Evolutionary conservation across 2,888 invertebrate genomes (phyloP).

Genomic region (Ceriagrion tenellum): DNA sequence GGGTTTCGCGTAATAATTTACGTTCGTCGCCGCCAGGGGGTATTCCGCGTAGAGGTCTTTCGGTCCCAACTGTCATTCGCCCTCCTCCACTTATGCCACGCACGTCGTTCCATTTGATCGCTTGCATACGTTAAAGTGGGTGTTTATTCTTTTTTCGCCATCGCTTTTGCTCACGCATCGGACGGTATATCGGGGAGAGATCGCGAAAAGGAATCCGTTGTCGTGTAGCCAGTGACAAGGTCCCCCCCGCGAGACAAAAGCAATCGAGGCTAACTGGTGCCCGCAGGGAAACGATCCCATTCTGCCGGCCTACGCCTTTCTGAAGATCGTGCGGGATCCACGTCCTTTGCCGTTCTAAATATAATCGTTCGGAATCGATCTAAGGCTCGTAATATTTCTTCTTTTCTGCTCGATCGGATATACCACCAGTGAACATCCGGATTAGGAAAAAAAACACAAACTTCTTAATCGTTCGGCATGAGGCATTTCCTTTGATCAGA

Average conservation of each 20-base stretch:
- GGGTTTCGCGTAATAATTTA: neutral
- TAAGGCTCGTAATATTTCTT: too few species aligned
- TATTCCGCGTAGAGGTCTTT: neutral
- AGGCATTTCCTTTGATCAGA: neutral
- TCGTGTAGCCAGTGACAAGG: constrained; percentile 13
- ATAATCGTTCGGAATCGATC: neutral
- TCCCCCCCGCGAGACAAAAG: neutral
- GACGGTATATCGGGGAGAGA: neutral
- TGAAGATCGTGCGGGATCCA: neutral
- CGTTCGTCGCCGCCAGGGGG: neutral
- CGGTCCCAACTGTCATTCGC: neutral
- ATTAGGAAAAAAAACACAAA: neutral
- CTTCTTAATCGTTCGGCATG: neutral
- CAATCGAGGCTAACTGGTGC: constrained; percentile 23
- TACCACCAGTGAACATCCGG: neutral
- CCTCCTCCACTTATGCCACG: neutral
- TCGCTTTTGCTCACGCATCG: too few species aligned
- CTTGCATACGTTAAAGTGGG: neutral
- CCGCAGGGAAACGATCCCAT: neutral
- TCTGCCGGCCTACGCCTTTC: neutral
- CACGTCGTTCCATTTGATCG: neutral
- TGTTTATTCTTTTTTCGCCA: too few species aligned
- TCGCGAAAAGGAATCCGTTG: neutral
- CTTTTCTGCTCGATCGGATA: neutral
- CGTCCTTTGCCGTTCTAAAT: neutral